Percentiles rank a stretch among this genome's conserved stretches.
Evolutionary conservation across 1,140 invertebrate species (phyloP).

Genomic region (Capitella teleta): DNA sequence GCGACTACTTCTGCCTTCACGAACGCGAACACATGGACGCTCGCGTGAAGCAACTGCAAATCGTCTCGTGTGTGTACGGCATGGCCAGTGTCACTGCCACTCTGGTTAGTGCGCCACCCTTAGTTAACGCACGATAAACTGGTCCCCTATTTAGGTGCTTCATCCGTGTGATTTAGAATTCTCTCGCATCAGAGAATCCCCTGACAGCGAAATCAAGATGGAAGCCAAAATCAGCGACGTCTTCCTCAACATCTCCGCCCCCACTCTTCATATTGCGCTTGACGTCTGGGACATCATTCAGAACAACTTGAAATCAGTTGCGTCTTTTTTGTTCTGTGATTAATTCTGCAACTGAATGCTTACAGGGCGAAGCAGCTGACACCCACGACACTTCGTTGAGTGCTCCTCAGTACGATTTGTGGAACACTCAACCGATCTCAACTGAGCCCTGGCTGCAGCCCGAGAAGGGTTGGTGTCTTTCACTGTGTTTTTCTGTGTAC

Average conservation of each 20-base stretch:
- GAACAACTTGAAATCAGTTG: neutral
- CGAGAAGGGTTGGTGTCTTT: slow-evolving; percentile 1
- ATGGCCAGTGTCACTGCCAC: slow-evolving; percentile 15
- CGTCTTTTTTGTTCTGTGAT: no score
- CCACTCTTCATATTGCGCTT: slow-evolving; percentile 56
- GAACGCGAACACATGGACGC: slow-evolving; percentile 55
- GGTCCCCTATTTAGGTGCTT: neutral
- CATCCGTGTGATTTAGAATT: slow-evolving; percentile 63
- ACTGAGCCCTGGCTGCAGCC: slow-evolving; percentile 3
- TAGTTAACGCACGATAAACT: neutral
- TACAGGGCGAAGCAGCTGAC: neutral
- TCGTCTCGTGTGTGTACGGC: slow-evolving; percentile 40
- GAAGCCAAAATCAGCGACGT: slow-evolving; percentile 52
- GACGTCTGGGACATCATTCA: slow-evolving; percentile 31
- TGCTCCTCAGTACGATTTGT: slow-evolving; percentile 3
- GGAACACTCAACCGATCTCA: slow-evolving; percentile 4
- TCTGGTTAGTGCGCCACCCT: neutral
- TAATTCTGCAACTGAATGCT: neutral
- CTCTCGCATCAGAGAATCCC: slow-evolving; percentile 50
- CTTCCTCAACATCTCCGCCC: slow-evolving; percentile 61
- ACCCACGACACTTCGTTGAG: neutral
- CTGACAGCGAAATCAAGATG: slow-evolving; percentile 54
- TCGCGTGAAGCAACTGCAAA: slow-evolving; percentile 54
- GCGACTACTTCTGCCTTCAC: slow-evolving; percentile 59
- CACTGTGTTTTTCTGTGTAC: neutral